These are phyloP conservation scores for Andrena dorsata DNA, from an alignment of 2,888 invertebrate genomes.

Conservation along the genomic window DNA sequence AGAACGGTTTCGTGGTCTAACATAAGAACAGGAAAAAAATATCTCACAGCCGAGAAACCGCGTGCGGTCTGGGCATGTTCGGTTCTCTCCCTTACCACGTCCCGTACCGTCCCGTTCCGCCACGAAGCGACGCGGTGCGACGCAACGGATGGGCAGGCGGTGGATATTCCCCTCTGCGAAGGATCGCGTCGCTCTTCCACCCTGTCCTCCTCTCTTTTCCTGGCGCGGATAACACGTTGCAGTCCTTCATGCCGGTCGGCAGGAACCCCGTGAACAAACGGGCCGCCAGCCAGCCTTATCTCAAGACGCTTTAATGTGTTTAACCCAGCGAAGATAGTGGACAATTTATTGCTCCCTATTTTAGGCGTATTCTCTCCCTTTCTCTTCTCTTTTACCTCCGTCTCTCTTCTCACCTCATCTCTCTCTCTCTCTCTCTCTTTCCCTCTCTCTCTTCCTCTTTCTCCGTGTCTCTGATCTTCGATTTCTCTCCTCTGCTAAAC, in stretches of 20 bases:
- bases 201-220: constrained; percentile 66
- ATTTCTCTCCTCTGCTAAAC: constrained; percentile 1
- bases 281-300: constrained; percentile 81
- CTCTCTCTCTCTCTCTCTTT: no score
- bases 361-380: constrained; percentile 75
- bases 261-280: constrained; percentile 82
- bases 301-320: constrained; percentile 84
- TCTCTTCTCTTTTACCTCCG: constrained; percentile 38
- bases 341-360: constrained; percentile 84
- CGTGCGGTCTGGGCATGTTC: background rate
- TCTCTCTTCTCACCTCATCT: background rate
- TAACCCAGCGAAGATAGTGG: constrained; percentile 84
- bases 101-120: no score
- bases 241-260: constrained; percentile 77
- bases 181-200: constrained; percentile 33
- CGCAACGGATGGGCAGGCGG: background rate
- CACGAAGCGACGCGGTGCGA: no score
- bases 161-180: constrained; percentile 17
- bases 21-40: constrained; percentile 22
- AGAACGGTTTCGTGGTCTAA: background rate
- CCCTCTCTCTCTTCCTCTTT: constrained; percentile 2
- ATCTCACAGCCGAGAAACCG: background rate
- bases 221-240: constrained; percentile 75
- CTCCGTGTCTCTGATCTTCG: constrained; percentile 4
- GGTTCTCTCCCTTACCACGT: background rate